Base-by-base conservation (phyloP, 2,113 vertebrate species). In the Nothoprocta pentlandii region DNA sequence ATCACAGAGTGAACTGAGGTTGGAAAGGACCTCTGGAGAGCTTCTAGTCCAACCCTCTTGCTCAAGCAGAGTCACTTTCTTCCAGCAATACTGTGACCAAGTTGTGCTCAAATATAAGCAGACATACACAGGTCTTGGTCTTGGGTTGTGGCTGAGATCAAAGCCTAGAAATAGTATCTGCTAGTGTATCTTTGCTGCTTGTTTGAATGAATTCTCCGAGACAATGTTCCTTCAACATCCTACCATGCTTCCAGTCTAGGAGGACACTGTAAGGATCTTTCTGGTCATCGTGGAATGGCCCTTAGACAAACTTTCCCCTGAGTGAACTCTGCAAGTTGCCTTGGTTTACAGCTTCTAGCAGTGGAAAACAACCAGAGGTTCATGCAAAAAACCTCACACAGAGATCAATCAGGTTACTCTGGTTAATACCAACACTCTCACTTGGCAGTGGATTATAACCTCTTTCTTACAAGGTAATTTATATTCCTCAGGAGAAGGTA, bases 321-420 rank as follows among this genome's bases (percentile, higher is more conserved):
- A 36, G 47, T 87, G 16, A n/a, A 88, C 14, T 63, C 56, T 68
- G 17, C 16, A 51, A 23, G 20, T 61, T 80, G 28, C 79, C 47
- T 71, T 61, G 75, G 8, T 91, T 90, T 85, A 76, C 53, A 80
- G 51, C 51, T 78, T 66, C 26, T 10, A 73, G 34, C 69, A 64
- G 69, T 86, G 85, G 85, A 95, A 95, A 95, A 89, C 74, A 74
- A 94, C 68, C 51, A 86, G 85, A 88, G 13, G 56, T 85, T 88
- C 73, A 76, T 90, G 80, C 77, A 62, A 7, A 66, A 73, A 95
- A 85, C 90, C 85, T 90, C 90, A 95, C 95, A 97, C 94, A 19
- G 92, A 94, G 93, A 95, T 96, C 94, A 96, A 1, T 95, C 82
- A 66, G 47, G 82, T 95, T 95, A 61, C 93, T 92, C 87, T 90